Evolutionary conservation across 2,888 invertebrate genomes (phyloP), one percentile per base, ranked within the genome.

Genomic region (Phorcus lineatus): DNA sequence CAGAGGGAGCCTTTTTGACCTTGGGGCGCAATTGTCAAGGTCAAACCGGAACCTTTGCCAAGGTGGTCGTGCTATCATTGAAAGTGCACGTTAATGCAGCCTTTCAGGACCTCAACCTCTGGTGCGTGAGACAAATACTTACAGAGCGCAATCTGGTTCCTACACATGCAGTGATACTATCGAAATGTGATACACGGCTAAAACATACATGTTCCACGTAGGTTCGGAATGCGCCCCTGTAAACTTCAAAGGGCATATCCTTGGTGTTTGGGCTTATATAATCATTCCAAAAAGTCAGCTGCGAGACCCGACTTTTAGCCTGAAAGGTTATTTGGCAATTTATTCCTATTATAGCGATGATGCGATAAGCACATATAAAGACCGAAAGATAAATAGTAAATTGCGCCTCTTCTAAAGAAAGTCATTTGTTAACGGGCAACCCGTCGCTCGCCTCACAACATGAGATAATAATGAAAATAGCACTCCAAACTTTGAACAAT

Each of bases 271-370:
- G n/a, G 36, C 70, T 70, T 70, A 70, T 70, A 70, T 70, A 70
- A 70, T 70, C 70, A 70, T 19, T 40, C 40, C 36, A 11, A 70
- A 70, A 70, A 70, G 70, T 70, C 70, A 70, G 40, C 70, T 70
- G 70, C 40, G 36, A 70, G 40, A 16, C 17, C 40, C 70, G 40
- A 70, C 70, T 70, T 70, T 70, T 70, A 70, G 31, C 70, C 70
- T 70, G 28, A 70, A 70, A 70, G 70, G 70, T 70, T 36, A 70
- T 11, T 28, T 16, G 40, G 70, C 36, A 70, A 70, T 70, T 70
- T 70, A 70, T 70, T 70, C 70, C 36, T 70, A 70, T 70, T 70
- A 70, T 70, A 70, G 70, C 28, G 70, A 70, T 70, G 70, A 70
- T 70, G 70, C 19, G 70, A 70, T 70, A 70, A 70, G 36, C 19